Base-by-base conservation (phyloP, 92 coral and sea anemone species). In the Plumapathes pennacea region DNA sequence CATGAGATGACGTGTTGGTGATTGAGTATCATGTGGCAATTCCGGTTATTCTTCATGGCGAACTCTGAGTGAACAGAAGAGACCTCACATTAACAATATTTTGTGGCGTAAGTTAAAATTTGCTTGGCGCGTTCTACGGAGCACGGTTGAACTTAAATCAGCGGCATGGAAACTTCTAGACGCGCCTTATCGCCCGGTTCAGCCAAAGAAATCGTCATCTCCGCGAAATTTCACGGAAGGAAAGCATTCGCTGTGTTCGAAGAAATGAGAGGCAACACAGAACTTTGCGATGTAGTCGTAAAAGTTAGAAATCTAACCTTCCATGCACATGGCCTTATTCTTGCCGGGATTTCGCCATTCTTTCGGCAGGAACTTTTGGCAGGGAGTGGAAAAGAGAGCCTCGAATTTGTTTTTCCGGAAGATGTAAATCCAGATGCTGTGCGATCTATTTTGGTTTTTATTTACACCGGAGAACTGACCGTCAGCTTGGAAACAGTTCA, bases 291-390 rank as follows among this genome's bases (percentile, higher is more conserved):
- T 43, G 68, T 87, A 20, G 62, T 63, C 21, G 34, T 91, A 25
- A 85, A 69, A 68, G 85, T 64, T 5, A 82, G 79, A 11, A 89
- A 88, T 22, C 76, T 88, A 14, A 73, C 76, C 0, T 61, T 91
- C 7, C 41, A 83, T 1, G 96, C 96, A 8, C 97, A 91, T 39
- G 62, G 74, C 8, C 55, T 81, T 3, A 70, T 91, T 22, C 78
- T 91, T 8, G 89, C 97, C 7, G 97, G 79, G 1, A 73, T 80
- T 25, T 83, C 91, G 51, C 82, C 85, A 25, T 88, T 78, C 54
- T 83, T 91, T 37, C 77, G 89, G 42, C 67, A 77, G 10, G 46
- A 58, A 11, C 69, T 82, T 30, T 25, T 47, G 5, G 52, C 43
- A 23, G 70, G 56, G 5, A 29, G 29, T 3, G 71, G 32, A 24